Percentiles rank a stretch among this genome's conserved stretches.
These are phyloP conservation scores for Chaetogeoica ovagalla DNA, from an alignment of 2,888 invertebrate genomes.

Conservation along the genomic window DNA sequence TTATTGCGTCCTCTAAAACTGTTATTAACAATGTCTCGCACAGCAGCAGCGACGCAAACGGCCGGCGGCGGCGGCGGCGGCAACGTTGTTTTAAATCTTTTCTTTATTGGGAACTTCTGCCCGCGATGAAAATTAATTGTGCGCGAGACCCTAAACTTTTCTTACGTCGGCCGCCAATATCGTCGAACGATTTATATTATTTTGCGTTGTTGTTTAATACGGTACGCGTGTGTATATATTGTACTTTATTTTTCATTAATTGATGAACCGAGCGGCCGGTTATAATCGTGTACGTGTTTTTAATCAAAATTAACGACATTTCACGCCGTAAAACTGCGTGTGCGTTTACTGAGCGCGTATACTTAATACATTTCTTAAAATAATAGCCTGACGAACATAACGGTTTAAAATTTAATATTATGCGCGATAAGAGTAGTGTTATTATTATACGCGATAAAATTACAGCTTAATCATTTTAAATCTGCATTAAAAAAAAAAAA, in stretches of 20 bases:
- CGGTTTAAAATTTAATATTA: too few relatives aligned
- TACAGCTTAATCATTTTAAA: too few relatives aligned
- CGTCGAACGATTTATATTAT: constrained; percentile 27
- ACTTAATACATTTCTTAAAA: too few relatives aligned
- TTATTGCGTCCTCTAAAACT: constrained; percentile 49
- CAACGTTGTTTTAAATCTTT: constrained; percentile 40
- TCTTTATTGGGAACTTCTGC: constrained; percentile 44
- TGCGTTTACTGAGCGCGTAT: too few relatives aligned
- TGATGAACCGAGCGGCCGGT: not conserved
- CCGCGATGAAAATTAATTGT: constrained; percentile 40
- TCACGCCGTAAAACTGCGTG: too few relatives aligned
- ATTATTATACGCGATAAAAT: too few relatives aligned
- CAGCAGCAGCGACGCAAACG: constrained; percentile 9
- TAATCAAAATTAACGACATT: too few relatives aligned
- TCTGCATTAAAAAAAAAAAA: too few relatives aligned
- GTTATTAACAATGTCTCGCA: constrained; percentile 50
- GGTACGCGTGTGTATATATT: not conserved
- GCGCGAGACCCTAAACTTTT: constrained; percentile 1
- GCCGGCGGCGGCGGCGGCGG: not conserved
- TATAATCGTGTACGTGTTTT: constrained; percentile 9
- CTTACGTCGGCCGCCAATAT: constrained; percentile 11
- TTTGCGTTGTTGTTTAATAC: not conserved
- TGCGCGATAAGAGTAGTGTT: too few relatives aligned
- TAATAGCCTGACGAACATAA: too few relatives aligned
- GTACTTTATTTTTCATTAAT: too few relatives aligned